These are phyloP conservation scores for Pocota personata DNA, from an alignment of 2,888 invertebrate species.

Conservation along the genomic window DNA sequence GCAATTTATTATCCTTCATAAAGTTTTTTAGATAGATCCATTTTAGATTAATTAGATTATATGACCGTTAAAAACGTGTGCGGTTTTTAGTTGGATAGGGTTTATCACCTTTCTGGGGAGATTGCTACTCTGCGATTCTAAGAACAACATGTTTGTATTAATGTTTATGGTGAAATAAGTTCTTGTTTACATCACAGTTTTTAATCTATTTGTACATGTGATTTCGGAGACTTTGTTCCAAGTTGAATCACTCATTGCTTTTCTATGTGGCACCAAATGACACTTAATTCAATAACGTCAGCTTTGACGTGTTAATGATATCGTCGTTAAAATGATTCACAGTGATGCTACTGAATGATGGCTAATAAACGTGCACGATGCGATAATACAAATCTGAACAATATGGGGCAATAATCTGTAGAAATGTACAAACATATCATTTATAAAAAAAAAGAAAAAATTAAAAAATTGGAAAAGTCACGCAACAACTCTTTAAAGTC, in stretches of 20 bases:
- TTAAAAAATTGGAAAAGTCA: conserved; percentile 18
- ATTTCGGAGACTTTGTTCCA: neutral
- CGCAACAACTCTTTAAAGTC: neutral
- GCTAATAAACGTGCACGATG: neutral
- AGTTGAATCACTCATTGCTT: neutral
- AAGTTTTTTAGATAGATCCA: neutral
- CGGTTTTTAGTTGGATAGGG: neutral
- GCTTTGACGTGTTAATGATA: conserved; percentile 48
- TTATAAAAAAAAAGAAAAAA: neutral
- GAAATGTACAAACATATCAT: neutral
- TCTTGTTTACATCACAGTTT: neutral
- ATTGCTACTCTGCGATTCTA: neutral
- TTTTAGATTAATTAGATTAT: conserved; percentile 8
- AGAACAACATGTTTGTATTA: conserved; percentile 12
- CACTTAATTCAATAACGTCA: neutral
- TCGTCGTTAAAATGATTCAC: conserved; percentile 26
- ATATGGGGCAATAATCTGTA: conserved; percentile 9
- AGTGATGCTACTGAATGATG: neutral
- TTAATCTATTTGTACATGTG: neutral
- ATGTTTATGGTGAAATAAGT: conserved; percentile 34
- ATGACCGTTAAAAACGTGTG: neutral
- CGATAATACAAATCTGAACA: conserved; percentile 11
- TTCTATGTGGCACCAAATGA: neutral
- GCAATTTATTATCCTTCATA: neutral
- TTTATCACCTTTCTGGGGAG: neutral